A percentile compares a stretch with the other conserved stretches of the same genome.
These are phyloP conservation scores for Hyla sarda DNA, from an alignment of 2,113 vertebrate genomes.

Conservation along the genomic window DNA sequence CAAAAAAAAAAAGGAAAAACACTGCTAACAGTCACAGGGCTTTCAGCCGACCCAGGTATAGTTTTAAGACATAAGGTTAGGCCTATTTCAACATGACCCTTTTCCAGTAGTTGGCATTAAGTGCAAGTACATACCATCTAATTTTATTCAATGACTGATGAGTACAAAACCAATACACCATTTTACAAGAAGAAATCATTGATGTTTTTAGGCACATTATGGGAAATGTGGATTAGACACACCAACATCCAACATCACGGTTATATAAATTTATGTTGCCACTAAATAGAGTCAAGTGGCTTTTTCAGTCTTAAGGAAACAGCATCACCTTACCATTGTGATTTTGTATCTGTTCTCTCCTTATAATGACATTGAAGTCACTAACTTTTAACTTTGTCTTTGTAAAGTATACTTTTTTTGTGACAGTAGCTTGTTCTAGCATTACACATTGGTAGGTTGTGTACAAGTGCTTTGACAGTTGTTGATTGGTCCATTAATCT, in stretches of 20 bases:
- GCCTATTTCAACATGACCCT: background rate
- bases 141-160: background rate
- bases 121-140: background rate
- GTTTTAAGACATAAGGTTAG: background rate
- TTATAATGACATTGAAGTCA: background rate
- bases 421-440: background rate
- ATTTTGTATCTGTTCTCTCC: background rate
- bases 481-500: constrained; percentile 64
- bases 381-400: background rate
- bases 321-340: too few relatives aligned
- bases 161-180: background rate
- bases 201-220: background rate
- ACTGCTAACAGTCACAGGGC: background rate
- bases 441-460: constrained; percentile 84
- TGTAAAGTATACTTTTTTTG: background rate
- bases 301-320: background rate
- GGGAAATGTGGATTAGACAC: background rate
- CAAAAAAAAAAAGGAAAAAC: too few relatives aligned
- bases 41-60: background rate
- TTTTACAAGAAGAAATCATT: background rate
- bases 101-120: background rate
- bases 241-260: background rate
- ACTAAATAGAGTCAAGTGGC: background rate
- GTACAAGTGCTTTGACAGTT: constrained; percentile 69
- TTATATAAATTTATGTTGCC: background rate